These are phyloP conservation scores for Sebastes steindachneri DNA, from an alignment of 2,797 vertebrate species.

Conservation along the genomic window DNA sequence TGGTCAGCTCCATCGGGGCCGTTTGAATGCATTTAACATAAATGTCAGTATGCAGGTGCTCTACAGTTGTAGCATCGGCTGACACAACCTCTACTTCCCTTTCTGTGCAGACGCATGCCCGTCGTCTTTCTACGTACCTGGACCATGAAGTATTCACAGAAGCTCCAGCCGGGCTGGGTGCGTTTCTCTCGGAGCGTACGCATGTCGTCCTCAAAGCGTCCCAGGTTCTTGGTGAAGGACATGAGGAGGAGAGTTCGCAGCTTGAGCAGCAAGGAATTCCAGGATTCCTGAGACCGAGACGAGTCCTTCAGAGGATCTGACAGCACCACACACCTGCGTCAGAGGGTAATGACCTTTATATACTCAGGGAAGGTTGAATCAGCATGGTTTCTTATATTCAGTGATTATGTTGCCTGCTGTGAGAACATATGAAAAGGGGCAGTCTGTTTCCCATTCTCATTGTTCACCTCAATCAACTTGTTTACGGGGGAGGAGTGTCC, in stretches of 20 bases:
- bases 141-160: slow-evolving; percentile 99
- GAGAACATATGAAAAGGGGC: neutral
- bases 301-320: slow-evolving; percentile 98
- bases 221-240: slow-evolving; percentile 99
- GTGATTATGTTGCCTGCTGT: neutral
- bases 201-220: slow-evolving; percentile 98
- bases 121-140: slow-evolving; percentile 83
- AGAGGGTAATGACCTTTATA: neutral
- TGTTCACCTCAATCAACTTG: neutral
- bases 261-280: slow-evolving; percentile 96
- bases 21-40: no score
- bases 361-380: neutral
- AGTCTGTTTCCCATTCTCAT: neutral
- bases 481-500: neutral
- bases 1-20: no score
- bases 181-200: slow-evolving; percentile 96
- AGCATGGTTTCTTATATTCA: neutral
- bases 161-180: slow-evolving; percentile 98
- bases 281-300: slow-evolving; percentile 96
- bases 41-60: no score
- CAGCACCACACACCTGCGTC: slow-evolving; percentile 92
- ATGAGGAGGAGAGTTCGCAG: slow-evolving; percentile 96
- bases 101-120: neutral
- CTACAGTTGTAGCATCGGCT: no score
- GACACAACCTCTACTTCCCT: neutral